Base-by-base conservation (phyloP, 2,888 invertebrate species). In the Melinaea marsaeus region DNA sequence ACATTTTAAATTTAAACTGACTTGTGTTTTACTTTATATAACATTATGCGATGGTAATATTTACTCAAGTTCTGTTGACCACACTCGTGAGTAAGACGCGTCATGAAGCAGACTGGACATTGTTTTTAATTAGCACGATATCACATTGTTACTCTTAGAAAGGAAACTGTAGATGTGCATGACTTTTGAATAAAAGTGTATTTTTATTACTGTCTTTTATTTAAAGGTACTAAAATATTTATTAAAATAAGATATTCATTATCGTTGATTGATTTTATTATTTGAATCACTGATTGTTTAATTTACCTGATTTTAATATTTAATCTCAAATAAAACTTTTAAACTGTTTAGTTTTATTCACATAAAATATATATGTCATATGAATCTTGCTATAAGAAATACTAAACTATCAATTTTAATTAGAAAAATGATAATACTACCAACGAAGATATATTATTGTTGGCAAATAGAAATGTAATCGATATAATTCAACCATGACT, bases 141-240 rank as follows among this genome's bases (percentile, higher is more conserved):
- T 84, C 84, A 86, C 84, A 74, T 78, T 80, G 83, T 85, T 83
- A 86, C 75, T 81, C 79, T 81, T 85, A 84, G 86, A 69, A 77
- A 81, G 82, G 81, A 79, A 83, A 81, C 74, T 81, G 88, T 90
- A 90, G 89, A 83, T 83, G 85, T 88, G 88, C 89, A 90, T 90
- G 90, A 86, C 75, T 83, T 87, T 84, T 83, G 80, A 87, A 86
- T 88, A 88, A 82, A 86, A 79, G 78, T 88, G 88, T 88, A 86
- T 89, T 89, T 88, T 88, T 84, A 86, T 67, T 13, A 65, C 13
- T 62, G 73, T 47, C 42, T 73, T 84, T 85, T 71, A 74, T 81
- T 81, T 75, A 3, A 58, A 7, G 33, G 32, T 13, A 11, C n/a
- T 48, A 3, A 3, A 48, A 4, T 48, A n/a, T 48, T 22, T 4